Evolutionary conservation across 2,888 invertebrate species (phyloP), one percentile per base, ranked within the genome.

Genomic region (Tipula helvola): DNA sequence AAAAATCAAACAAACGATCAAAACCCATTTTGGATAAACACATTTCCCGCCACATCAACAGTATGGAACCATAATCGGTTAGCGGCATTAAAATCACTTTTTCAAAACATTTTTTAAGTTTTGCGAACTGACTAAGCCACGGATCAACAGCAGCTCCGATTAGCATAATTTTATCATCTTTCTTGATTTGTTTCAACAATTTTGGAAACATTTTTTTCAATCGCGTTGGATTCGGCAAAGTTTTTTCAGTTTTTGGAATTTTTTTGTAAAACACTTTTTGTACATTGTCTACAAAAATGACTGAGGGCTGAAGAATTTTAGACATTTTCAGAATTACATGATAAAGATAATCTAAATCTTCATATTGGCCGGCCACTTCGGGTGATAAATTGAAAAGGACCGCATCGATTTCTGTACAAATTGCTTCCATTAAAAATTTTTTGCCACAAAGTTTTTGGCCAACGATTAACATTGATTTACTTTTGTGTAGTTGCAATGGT

Each of bases 371-470:
- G 0, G 92, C 93, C 87, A 94, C 92, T 88, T 94, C 94, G 0
- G 94, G 93, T 41, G 93, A 93, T n/a, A 95, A 90, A 89, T 95
- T 94, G 89, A 95, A 93, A 52, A 95, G 91, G 13, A 94, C 93
- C 2, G 95, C 94, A 89, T 91, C 90, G 2, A 94, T 92, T 90
- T 95, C 95, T 3, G 93, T 93, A 88, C 95, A 95, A 85, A 96
- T 92, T 0, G 95, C 95, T 88, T 95, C 93, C 0, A 94, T 94
- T 28, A 96, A 90, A 88, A 95, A 92, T 88, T 93, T 93, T 90
- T 96, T 96, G 0, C 96, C 96, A 88, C 93, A 92, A 85, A 93
- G 93, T 0, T 93, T 90, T 0, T 95, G 94, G 0, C 96, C 96
- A 87, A 93, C 93, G 42, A 96, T 92, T 86, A 95, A 91, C 12